Conservation (phyloP, 2,797 vertebrate species). For the Crypturellus tataupa region DNA sequence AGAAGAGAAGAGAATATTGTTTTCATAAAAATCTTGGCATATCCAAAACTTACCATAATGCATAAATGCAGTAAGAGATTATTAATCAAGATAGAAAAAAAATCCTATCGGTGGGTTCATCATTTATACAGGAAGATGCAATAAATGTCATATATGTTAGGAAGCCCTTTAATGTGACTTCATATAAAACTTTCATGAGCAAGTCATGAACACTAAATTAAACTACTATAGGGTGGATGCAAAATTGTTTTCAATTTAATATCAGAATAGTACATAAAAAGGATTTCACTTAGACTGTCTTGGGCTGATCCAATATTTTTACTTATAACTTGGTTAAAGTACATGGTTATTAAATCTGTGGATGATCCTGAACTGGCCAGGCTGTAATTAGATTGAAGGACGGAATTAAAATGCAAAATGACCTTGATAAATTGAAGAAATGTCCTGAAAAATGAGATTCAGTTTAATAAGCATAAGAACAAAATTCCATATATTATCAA, state of each 20-base stretch:
- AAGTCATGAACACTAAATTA: conserved; percentile 28
- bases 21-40: neutral
- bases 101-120: neutral
- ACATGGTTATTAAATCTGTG: conserved; percentile 43
- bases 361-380: conserved; percentile 36
- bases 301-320: conserved; percentile 22
- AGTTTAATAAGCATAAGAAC: conserved; percentile 21
- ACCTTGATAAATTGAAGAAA: conserved; percentile 52
- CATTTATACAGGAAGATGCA: neutral
- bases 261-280: neutral
- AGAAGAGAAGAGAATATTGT: neutral
- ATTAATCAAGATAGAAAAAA: neutral
- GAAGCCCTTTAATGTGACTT: neutral
- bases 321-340: conserved; percentile 32
- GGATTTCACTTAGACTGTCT: conserved; percentile 22
- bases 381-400: conserved; percentile 50
- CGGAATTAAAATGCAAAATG: conserved; percentile 43
- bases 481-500: conserved; percentile 21
- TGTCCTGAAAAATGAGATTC: conserved; percentile 26
- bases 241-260: conserved; percentile 32
- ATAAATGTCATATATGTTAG: neutral
- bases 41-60: neutral
- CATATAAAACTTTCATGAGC: conserved; percentile 19
- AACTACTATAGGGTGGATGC: neutral
- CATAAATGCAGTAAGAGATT: neutral